Evolutionary conservation across 2,113 vertebrate species (phyloP).

Genomic region (Leuciscus idus): DNA sequence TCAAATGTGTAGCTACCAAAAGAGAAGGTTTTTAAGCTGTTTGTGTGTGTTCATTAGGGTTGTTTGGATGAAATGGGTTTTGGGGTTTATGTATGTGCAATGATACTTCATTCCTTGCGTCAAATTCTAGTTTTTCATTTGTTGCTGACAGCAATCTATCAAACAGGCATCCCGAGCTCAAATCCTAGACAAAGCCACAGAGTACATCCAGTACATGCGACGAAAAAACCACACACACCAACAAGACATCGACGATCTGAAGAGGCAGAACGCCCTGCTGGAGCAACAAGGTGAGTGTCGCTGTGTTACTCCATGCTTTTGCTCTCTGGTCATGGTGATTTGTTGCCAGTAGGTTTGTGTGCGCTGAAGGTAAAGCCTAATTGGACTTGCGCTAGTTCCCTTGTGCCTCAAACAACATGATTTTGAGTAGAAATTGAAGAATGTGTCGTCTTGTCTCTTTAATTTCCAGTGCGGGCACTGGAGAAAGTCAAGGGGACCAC

Average conservation of each 20-base stretch:
- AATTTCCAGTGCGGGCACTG: conserved; percentile 89
- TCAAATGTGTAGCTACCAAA: background rate
- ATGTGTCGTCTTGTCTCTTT: background rate
- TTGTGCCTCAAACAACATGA: background rate
- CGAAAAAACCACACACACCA: conserved; percentile 99
- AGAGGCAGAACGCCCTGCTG: conserved; percentile 94
- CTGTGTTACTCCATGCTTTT: background rate
- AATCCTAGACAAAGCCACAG: conserved; percentile 99
- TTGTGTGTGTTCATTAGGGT: background rate
- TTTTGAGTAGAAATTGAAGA: background rate
- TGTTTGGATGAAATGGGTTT: background rate
- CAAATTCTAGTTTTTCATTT: conserved; percentile 71
- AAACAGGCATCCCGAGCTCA: conserved; percentile 98
- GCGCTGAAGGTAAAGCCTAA: background rate
- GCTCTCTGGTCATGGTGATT: background rate
- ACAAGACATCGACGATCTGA: conserved; percentile 98
- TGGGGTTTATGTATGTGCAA: conserved; percentile 20
- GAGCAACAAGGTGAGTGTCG: conserved; percentile 91
- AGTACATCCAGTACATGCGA: conserved; percentile 99
- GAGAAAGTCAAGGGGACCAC: conserved; percentile 95
- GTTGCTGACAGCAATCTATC: conserved; percentile 76
- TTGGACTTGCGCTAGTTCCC: background rate
- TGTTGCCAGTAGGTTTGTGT: no score
- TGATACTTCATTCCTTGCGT: conserved; percentile 59
- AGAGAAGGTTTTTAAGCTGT: background rate